phyloP scores from a whole-genome alignment of 1,140 invertebrate genomes.

The Drosophila arawakana region DNA sequence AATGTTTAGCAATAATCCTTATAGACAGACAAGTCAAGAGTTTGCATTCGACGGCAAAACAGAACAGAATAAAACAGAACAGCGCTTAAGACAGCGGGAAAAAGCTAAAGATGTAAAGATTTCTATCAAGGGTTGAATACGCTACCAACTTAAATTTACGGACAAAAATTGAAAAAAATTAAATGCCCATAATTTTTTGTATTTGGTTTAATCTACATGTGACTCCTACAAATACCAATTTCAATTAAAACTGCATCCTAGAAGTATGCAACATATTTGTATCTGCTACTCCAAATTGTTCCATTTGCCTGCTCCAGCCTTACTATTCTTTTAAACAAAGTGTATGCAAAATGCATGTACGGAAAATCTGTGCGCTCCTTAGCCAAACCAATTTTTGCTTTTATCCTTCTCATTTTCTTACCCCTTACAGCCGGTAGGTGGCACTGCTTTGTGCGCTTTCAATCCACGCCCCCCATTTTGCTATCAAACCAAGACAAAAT shows the following conservation, averaged over 20 bases:
- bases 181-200: too few species aligned
- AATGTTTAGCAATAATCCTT: constrained; percentile 41
- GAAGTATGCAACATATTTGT: too few species aligned
- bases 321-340: neutral
- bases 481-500: constrained; percentile 26
- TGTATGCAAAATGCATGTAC: constrained; percentile 24
- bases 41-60: constrained; percentile 29
- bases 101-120: neutral
- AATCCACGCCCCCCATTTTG: constrained; percentile 9
- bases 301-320: too few species aligned
- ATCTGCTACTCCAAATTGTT: too few species aligned
- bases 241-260: too few species aligned
- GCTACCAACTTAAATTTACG: neutral
- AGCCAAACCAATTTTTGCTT: neutral
- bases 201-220: too few species aligned
- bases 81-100: neutral
- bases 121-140: neutral
- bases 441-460: neutral
- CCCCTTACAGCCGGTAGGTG: neutral
- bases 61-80: constrained; percentile 11
- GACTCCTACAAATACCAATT: too few species aligned
- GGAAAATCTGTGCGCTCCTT: constrained; percentile 10
- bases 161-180: too few species aligned
- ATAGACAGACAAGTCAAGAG: constrained; percentile 40
- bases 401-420: neutral